Percentiles rank a stretch among this genome's conserved stretches.
Evolutionary conservation across 2,113 vertebrate species (phyloP).

Genomic region (Dolichotis patagonum): DNA sequence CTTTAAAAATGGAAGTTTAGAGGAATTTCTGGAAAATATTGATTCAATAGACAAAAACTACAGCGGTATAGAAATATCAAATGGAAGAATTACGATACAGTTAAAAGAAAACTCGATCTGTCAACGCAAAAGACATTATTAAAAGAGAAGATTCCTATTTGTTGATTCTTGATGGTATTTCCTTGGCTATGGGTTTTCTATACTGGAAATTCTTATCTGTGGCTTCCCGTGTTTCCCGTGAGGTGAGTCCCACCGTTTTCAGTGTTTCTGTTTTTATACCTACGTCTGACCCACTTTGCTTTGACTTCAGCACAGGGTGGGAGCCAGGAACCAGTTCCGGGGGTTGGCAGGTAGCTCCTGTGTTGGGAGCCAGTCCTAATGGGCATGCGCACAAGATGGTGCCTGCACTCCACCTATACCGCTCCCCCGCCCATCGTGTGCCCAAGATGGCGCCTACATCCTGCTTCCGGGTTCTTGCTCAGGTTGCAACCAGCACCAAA

Average conservation of each 20-base stretch:
- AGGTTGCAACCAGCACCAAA: too few relatives aligned
- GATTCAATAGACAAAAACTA: neutral
- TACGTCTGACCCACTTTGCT: neutral
- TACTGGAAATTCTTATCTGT: neutral
- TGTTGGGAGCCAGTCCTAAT: too few relatives aligned
- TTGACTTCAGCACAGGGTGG: neutral
- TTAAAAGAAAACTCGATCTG: neutral
- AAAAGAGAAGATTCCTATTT: neutral
- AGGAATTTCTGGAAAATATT: neutral
- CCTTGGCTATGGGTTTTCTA: too few relatives aligned
- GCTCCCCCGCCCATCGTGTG: too few relatives aligned
- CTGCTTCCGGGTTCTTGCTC: too few relatives aligned
- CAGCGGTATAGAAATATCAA: neutral
- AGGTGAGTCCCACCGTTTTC: too few relatives aligned
- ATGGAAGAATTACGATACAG: neutral
- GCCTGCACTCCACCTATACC: too few relatives aligned
- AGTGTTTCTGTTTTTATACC: neutral
- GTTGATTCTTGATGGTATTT: too few relatives aligned
- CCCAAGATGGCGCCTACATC: too few relatives aligned
- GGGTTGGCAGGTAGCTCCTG: neutral
- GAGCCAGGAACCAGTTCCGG: neutral
- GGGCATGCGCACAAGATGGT: too few relatives aligned
- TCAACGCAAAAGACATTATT: neutral
- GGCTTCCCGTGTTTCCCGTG: neutral
- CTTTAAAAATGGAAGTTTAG: slow-evolving; percentile 29